A percentile compares a stretch with the other conserved stretches of the same genome.
Conservation (phyloP, 2,797 vertebrate genomes). For the Phataginus tetradactyla region DNA sequence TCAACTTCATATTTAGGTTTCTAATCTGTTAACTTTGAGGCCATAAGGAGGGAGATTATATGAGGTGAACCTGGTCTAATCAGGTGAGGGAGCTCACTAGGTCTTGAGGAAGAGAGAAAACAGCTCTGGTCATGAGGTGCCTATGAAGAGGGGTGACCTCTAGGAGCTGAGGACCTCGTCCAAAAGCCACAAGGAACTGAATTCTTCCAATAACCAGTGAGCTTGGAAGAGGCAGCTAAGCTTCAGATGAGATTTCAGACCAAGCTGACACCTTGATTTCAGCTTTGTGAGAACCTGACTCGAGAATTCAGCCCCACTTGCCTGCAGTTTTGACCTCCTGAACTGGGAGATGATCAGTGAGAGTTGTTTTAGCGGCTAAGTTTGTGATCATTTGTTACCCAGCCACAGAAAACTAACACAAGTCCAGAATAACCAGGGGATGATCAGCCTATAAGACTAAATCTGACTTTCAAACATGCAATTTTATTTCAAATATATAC, state of each 20-base stretch:
- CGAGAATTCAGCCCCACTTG: too few species aligned
- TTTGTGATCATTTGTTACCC: background rate
- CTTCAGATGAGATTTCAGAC: background rate
- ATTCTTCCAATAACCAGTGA: background rate
- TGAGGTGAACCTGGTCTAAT: background rate
- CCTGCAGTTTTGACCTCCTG: background rate
- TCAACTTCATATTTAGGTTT: background rate
- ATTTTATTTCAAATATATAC: background rate
- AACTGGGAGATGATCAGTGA: background rate
- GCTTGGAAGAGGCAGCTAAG: background rate
- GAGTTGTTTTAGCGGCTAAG: background rate
- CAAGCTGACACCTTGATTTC: background rate
- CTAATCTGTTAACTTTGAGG: background rate
- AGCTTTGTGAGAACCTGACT: background rate
- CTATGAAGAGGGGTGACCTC: background rate
- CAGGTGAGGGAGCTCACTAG: background rate
- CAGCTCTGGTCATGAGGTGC: accelerated
- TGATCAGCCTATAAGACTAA: background rate
- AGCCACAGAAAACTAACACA: background rate
- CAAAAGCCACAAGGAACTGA: background rate
- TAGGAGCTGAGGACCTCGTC: background rate
- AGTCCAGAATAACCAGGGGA: background rate
- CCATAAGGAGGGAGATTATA: background rate
- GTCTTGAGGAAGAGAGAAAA: background rate
- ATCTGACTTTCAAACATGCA: background rate